These are phyloP conservation scores for Bradynema listronoti DNA, from an alignment of 1,140 invertebrate species.

Conservation along the genomic window DNA sequence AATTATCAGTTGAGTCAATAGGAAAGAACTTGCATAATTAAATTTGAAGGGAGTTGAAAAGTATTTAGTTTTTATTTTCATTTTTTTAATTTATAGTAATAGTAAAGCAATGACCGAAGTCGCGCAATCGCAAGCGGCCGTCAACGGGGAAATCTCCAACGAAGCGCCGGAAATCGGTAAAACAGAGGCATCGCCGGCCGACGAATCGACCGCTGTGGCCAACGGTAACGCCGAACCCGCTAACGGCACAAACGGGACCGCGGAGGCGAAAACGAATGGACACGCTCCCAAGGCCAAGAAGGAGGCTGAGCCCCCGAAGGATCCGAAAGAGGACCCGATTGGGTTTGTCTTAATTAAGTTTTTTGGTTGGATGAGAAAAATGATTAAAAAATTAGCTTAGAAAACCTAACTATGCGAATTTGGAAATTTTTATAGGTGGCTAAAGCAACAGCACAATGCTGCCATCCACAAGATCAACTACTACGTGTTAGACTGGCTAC, in stretches of 20 bases:
- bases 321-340: slow-evolving; percentile 41
- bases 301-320: slow-evolving; percentile 17
- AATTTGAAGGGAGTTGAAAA: too few relatives aligned
- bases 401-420: too few relatives aligned
- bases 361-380: too few relatives aligned
- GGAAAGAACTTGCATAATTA: too few relatives aligned
- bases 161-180: not conserved
- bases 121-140: not conserved
- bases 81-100: too few relatives aligned
- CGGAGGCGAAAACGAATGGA: not conserved
- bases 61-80: too few relatives aligned
- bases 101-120: slow-evolving; percentile 11
- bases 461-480: slow-evolving; percentile 47
- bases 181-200: not conserved
- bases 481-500: slow-evolving; percentile 37
- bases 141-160: not conserved
- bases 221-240: slow-evolving; percentile 7
- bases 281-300: slow-evolving; percentile 3
- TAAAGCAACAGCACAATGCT: slow-evolving; percentile 31
- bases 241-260: not conserved
- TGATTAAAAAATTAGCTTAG: too few relatives aligned
- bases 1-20: too few relatives aligned
- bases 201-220: not conserved
- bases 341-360: too few relatives aligned
- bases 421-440: too few relatives aligned